Evolutionary conservation across 30 jellyfish, hydroid and myxozoan genomes (phyloP).

Genomic region (Chrysaora quinquecirrha): DNA sequence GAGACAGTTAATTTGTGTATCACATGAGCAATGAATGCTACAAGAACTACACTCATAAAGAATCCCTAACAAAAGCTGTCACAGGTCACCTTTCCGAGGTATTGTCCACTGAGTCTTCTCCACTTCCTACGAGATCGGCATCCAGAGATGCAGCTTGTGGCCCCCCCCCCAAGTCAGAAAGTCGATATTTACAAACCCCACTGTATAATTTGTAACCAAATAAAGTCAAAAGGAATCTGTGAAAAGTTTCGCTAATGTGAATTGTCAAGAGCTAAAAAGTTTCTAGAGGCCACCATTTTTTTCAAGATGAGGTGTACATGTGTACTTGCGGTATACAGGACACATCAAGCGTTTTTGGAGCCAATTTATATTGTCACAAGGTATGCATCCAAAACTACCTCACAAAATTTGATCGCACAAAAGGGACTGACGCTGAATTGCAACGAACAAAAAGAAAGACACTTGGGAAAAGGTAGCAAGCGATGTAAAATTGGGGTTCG

Average conservation of each 20-base stretch:
- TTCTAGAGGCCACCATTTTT: slow-evolving; percentile 12
- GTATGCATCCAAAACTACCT: background rate
- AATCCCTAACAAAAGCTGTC: too few species aligned
- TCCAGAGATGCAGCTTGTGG: background rate
- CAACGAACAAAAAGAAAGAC: background rate
- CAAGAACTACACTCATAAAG: too few species aligned
- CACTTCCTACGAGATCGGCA: background rate
- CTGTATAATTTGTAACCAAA: slow-evolving; percentile 4
- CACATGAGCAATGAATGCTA: background rate
- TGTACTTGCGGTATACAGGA: background rate
- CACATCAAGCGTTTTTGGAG: background rate
- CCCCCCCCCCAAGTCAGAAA: background rate
- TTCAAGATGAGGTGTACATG: slow-evolving; percentile 1
- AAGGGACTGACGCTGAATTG: background rate
- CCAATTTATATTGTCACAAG: background rate
- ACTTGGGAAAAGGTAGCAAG: background rate
- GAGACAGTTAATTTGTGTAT: background rate
- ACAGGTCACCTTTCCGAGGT: too few species aligned
- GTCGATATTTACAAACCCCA: slow-evolving; percentile 1
- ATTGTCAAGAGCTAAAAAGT: slow-evolving; percentile 8
- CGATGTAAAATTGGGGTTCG: too few species aligned
- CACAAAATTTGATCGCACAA: slow-evolving; percentile 11
- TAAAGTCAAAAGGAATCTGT: slow-evolving; percentile 1
- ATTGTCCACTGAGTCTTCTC: background rate
- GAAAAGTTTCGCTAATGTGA: slow-evolving; percentile 1